Base-by-base conservation (phyloP, 2,113 vertebrate species). In the Poeciliopsis occidentalis region DNA sequence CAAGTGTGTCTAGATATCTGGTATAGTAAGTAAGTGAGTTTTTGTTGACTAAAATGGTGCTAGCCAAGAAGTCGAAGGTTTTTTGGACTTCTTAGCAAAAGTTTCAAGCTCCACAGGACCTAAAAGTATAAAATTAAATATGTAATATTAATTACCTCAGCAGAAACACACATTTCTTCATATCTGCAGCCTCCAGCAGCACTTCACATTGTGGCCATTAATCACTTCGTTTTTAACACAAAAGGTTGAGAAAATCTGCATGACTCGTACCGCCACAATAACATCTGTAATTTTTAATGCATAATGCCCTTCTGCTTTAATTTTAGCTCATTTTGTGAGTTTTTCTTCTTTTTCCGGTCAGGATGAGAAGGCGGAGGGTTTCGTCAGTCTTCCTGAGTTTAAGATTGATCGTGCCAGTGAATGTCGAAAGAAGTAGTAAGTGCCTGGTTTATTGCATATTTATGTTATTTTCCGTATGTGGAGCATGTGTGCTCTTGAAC, bases 331-430 rank as follows among this genome's bases (percentile, higher is more conserved):
- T 27, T 30, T 2, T 67, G 27, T 22, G 34, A 11, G 7, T 22
- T 26, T 51, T 5, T 63, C 8, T 15, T 54, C 15, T 64, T 7
- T 19, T 71, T 70, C 27, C 73, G 26, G 62, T 68, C 87, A 99
- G 98, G 97, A 99, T 88, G 97, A 98, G 92, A 99, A 99, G 91
- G 98, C 98, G 0, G 98, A 99, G 91, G 98, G 98, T 75, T 99
- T 99, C 77, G 98, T 99, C 91, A 97, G 98, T 89, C 95, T 99
- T 77, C 97, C 98, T 69, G 98, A 99, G 93, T 99, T 99, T 91
- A 99, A 98, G 95, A 99, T 99, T 73, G 98, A 99, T 90, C 95
- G 96, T 79, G 98, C 98, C 90, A 97, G 95, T 64, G 98, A 99
- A 94, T 99, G 98, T 87, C 96, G 97, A 80, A 98, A 97, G 91